Percentiles rank a stretch among this genome's conserved stretches.
Conservation (phyloP, 2,113 vertebrate genomes). For the Myotis brandtii region DNA sequence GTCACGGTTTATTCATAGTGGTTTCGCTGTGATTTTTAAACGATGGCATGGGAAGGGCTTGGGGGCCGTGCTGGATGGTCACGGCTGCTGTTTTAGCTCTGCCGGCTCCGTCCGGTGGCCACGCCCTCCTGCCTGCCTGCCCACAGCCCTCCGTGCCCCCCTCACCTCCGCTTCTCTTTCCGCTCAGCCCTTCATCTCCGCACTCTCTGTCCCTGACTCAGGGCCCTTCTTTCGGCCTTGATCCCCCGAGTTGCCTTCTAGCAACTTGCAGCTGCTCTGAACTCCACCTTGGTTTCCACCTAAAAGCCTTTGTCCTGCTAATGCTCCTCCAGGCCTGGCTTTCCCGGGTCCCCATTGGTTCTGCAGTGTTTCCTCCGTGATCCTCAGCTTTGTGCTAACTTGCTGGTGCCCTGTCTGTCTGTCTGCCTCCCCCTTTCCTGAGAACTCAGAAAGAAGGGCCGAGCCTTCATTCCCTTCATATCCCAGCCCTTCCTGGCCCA, state of each 20-base stretch:
- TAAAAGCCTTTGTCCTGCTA: neutral
- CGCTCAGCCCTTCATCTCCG: neutral
- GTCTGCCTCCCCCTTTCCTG: neutral
- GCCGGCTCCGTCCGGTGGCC: neutral
- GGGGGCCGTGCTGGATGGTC: neutral
- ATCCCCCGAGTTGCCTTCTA: neutral
- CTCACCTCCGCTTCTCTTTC: neutral
- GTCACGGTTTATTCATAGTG: neutral
- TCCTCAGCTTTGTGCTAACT: neutral
- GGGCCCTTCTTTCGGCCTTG: no score
- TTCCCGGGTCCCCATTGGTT: neutral
- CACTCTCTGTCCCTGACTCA: neutral
- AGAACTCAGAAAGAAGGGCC: neutral
- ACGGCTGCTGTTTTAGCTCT: neutral
- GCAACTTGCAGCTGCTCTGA: no score
- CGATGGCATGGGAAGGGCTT: neutral
- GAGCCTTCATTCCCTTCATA: neutral
- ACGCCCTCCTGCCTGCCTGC: neutral
- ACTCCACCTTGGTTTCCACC: neutral
- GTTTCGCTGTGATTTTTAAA: neutral
- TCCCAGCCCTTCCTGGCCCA: neutral
- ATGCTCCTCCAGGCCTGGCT: neutral
- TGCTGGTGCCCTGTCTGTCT: neutral
- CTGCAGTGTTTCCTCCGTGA: neutral
- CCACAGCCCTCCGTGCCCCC: accelerated